Percentiles rank a stretch among this genome's conserved stretches.
Conservation (phyloP, 2,888 invertebrate genomes). For the Catonia carolina region DNA sequence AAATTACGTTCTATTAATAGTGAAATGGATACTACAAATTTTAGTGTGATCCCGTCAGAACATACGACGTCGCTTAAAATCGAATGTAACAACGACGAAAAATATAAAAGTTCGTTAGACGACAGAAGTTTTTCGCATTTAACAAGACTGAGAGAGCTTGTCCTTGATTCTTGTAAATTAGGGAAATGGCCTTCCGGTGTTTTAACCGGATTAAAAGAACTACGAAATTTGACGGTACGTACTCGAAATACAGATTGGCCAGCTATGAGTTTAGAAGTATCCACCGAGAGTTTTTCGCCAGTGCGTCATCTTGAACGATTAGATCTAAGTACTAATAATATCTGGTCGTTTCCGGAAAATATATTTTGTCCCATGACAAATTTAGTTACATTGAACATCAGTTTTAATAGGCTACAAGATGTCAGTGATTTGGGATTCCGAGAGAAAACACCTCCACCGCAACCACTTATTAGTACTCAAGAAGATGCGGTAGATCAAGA, state of each 20-base stretch:
- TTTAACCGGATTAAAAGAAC: constrained; percentile 68
- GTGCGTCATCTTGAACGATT: constrained; percentile 69
- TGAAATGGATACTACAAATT: constrained; percentile 81
- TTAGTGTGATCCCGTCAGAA: constrained; percentile 77
- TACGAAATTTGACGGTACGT: constrained; percentile 76
- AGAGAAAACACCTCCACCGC: constrained; percentile 56
- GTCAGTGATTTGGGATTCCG: constrained; percentile 79
- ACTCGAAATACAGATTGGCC: constrained; percentile 82
- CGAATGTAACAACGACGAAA: constrained; percentile 71
- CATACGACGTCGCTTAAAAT: constrained; percentile 72
- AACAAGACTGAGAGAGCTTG: constrained; percentile 68
- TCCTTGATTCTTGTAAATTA: constrained; percentile 80
- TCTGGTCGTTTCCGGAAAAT: constrained; percentile 81
- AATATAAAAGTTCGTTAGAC: constrained; percentile 71
- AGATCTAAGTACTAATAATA: constrained; percentile 81
- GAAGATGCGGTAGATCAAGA: constrained; percentile 45
- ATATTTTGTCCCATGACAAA: constrained; percentile 77
- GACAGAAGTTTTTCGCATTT: constrained; percentile 74
- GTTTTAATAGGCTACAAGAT: constrained; percentile 81
- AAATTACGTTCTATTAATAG: constrained; percentile 78
- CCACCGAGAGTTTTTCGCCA: constrained; percentile 67
- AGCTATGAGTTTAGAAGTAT: constrained; percentile 74
- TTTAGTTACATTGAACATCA: constrained; percentile 73
- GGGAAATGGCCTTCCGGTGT: constrained; percentile 74
- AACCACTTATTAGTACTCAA: constrained; percentile 57